Conservation (phyloP, 1,140 invertebrate genomes). For the Eumaeus atala region DNA sequence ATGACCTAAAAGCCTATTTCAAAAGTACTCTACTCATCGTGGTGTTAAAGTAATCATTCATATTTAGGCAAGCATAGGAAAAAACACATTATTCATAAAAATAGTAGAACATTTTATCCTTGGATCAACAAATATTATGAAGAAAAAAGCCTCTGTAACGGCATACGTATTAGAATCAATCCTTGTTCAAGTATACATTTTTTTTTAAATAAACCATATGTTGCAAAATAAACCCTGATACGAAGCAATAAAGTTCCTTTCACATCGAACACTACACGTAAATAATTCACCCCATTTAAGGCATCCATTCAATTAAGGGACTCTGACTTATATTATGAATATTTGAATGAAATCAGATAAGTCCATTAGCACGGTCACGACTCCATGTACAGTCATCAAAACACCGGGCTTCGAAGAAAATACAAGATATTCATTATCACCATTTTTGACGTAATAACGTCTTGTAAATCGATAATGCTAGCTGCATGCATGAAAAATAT, state of each 20-base stretch:
- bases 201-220: not conserved
- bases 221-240: constrained; percentile 13
- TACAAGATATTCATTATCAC: not conserved
- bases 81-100: too few species aligned
- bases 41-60: too few species aligned
- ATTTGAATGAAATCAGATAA: constrained; percentile 47
- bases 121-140: constrained; percentile 7
- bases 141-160: constrained; percentile 5
- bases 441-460: not conserved
- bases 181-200: constrained; percentile 1
- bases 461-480: not conserved
- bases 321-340: constrained; percentile 50
- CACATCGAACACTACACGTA: constrained; percentile 22
- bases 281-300: constrained; percentile 45
- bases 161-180: constrained; percentile 10
- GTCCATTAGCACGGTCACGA: constrained; percentile 35
- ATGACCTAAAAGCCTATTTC: too few species aligned
- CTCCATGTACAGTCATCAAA: constrained; percentile 13
- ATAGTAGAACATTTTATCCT: too few species aligned
- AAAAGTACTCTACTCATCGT: too few species aligned
- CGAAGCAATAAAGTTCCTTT: constrained; percentile 27
- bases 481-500: too few species aligned
- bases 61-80: too few species aligned
- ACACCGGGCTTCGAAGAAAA: constrained; percentile 2
- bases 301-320: constrained; percentile 50